Base-by-base conservation (phyloP, 2,888 invertebrate genomes). In the Leptinotarsa juncta region DNA sequence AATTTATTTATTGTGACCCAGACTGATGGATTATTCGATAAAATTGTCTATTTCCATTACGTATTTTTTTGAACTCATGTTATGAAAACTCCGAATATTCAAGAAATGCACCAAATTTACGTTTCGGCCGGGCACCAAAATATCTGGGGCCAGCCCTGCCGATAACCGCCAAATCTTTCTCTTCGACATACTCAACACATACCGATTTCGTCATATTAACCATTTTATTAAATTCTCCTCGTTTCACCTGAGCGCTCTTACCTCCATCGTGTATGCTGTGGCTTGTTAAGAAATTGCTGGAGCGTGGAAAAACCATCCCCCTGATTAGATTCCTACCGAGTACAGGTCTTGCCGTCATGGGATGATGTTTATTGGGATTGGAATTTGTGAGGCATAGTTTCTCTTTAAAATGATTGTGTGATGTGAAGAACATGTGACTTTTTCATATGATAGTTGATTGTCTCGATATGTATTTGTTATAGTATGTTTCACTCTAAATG, bases 211-310 rank as follows among this genome's bases (percentile, higher is more conserved):
- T 76, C 71, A 72, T 78, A 75, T 73, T 73, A 75, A 68, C 78
- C 70, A 75, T 78, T 77, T 78, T 77, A 78, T 78, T 77, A 77
- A 78, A 78, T 78, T 78, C 77, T 72, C 72, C 66, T 48, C 49
- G 57, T 57, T 69, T 62, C 62, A 62, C 62, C 62, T 62, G 62
- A 62, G 62, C 62, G 62, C 62, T 62, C 62, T 62, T 62, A 62
- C 62, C 62, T 62, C 62, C 62, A 62, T 62, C 62, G 62, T 42
- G 62, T 62, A 32, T 62, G 62, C 62, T 62, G 62, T 32, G 62
- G 62, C 62, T 62, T 62, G 62, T 62, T 62, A 62, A 62, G 62
- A 62, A 62, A 62, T 62, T 32, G 62, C 62, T 62, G 62, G 42
- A 62, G 62, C 62, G 42, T 62, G 32, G 26, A 62, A 62, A 62